Evolutionary conservation across 1,140 invertebrate genomes (phyloP), one percentile per base, ranked within the genome.

Genomic region (Pararge aegeria): DNA sequence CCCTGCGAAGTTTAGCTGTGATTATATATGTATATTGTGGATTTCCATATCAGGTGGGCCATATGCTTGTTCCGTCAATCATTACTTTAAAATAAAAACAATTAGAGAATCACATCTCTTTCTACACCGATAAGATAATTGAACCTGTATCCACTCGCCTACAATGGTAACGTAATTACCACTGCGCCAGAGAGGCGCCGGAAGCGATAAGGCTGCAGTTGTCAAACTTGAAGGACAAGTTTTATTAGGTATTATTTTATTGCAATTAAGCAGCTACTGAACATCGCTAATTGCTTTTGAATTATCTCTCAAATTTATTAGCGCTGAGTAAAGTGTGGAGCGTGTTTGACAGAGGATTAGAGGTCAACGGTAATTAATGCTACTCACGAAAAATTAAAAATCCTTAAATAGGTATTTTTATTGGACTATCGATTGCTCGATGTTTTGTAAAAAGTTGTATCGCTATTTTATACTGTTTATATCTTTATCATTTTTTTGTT

Each of bases 261-360:
- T 54, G 52, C 52, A 54, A 54, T 54, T 54, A 54, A 1, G 50
- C 20, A 52, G 20, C 24, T 4, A 24, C 2, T 37, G 38, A 16
- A 18, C 20, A 54, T 27, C 52, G 19, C 19, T 54, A 54, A 54
- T 54, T 54, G 42, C 52, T 42, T 24, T 10, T 54, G 10, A n/a
- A 34, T 15, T 54, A 54, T 54, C 52, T 54, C 21, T 42, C 16
- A 38, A 53, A 53, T 53, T 53, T 54, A 42, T 54, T 54, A 42
- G 19, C n/a, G 13, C 16, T 18, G 12, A 42, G 30, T 34, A 12
- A 34, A n/a, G n/a, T 34, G 10, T 34, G 3, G 7, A 10, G 3
- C 10, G 30, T 27, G 27, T 10, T 12, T 10, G 30, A 3, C 30
- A 12, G 10, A n/a, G 30, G 30, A 34, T 34, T 34, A 34, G 30